A percentile compares a stretch with the other conserved stretches of the same genome.
phyloP scores from a whole-genome alignment of 2,888 invertebrate genomes.

The Plebejus melissa region DNA sequence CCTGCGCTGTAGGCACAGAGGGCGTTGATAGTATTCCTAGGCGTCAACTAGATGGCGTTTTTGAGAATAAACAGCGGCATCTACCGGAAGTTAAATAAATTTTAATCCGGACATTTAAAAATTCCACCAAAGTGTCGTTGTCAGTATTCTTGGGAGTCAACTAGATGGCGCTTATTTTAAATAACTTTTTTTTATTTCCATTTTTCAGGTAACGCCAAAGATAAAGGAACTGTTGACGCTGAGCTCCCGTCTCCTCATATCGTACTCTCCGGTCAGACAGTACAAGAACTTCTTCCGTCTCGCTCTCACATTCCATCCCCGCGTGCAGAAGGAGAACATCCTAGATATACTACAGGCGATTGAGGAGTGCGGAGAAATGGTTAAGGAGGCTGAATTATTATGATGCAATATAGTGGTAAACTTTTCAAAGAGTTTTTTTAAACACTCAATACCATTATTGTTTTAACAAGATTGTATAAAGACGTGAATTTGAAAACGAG shows the following conservation, averaged over 20 bases:
- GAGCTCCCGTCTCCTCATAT: conserved; percentile 85
- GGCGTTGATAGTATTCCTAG: no score
- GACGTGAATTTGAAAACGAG: no score
- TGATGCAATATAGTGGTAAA: conserved; percentile 8
- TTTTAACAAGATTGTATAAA: no score
- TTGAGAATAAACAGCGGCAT: no score
- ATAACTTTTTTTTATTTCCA: background rate
- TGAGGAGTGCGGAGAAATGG: conserved; percentile 77
- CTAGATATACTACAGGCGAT: conserved; percentile 82
- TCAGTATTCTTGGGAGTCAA: no score
- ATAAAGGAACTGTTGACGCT: conserved; percentile 85
- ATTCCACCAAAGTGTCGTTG: no score
- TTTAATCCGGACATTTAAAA: no score
- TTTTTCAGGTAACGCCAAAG: conserved; percentile 80
- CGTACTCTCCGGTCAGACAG: conserved; percentile 84
- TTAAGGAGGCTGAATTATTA: conserved; percentile 45
- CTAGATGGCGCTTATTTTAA: no score
- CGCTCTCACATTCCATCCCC: conserved; percentile 86
- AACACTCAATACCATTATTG: no score
- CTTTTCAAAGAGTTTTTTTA: background rate
- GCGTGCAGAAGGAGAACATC: conserved; percentile 77
- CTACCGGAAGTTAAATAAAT: no score
- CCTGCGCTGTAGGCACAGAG: no score
- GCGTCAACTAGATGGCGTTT: no score
- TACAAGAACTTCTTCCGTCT: conserved; percentile 88